Evolutionary conservation across 92 coral and sea anemone genomes (phyloP).

Genomic region (Micromussa lordhowensis): DNA sequence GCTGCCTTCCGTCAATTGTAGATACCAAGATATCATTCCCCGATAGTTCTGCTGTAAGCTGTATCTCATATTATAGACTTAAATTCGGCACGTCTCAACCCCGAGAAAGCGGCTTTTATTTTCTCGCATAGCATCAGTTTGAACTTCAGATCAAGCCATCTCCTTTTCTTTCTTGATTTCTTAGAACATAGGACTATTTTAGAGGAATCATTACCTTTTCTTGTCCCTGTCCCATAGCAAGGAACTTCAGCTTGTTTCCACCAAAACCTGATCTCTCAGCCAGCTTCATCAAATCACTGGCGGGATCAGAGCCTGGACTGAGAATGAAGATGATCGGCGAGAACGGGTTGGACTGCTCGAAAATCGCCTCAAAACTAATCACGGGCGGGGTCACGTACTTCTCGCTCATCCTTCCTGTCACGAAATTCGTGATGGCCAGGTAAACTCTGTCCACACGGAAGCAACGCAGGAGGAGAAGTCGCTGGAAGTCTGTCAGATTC

Average conservation of each 20-base stretch:
- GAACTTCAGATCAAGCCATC: too few species aligned
- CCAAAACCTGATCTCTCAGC: constrained; percentile 99
- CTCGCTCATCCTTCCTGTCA: constrained; percentile 98
- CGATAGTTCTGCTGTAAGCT: too few species aligned
- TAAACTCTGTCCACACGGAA: constrained; percentile 99
- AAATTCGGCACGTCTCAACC: too few species aligned
- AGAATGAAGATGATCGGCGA: constrained; percentile 98
- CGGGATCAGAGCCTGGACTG: constrained; percentile 99
- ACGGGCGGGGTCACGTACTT: constrained; percentile 99
- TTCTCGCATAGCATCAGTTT: too few species aligned
- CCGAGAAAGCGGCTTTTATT: too few species aligned
- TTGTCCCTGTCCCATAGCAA: constrained; percentile 99
- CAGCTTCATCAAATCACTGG: constrained; percentile 98
- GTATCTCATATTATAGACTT: too few species aligned
- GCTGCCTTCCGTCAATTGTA: too few species aligned
- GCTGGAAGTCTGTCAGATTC: constrained; percentile 92
- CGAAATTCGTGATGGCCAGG: constrained; percentile 98
- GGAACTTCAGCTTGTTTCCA: constrained; percentile 93
- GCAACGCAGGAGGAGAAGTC: constrained; percentile 91
- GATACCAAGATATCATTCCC: too few species aligned
- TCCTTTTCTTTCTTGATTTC: too few species aligned
- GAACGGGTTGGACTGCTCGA: constrained; percentile 94
- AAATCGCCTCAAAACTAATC: constrained; percentile 97
- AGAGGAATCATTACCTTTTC: constrained; percentile 76
- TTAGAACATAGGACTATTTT: background rate